Evolutionary conservation across 2,888 invertebrate genomes (phyloP).

Genomic region (Sminthurinus aureus): DNA sequence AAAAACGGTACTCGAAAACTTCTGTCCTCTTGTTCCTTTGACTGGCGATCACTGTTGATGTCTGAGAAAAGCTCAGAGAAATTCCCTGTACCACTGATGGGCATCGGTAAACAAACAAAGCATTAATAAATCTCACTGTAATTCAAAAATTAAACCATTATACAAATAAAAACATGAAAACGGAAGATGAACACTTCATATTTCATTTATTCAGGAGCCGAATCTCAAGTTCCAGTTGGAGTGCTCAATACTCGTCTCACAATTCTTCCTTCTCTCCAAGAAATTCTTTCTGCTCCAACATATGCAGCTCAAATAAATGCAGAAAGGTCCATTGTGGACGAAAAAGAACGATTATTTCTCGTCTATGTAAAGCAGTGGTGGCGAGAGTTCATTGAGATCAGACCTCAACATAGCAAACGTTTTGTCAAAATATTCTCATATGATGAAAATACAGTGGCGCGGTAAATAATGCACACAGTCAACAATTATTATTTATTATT

Average conservation of each 20-base stretch:
- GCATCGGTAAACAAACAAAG: slow-evolving; percentile 52
- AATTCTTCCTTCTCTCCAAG: slow-evolving; percentile 43
- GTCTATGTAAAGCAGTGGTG: slow-evolving; percentile 49
- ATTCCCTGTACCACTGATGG: slow-evolving; percentile 50
- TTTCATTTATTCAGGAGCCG: slow-evolving; percentile 38
- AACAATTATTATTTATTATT: not conserved
- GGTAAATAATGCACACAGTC: slow-evolving; percentile 12
- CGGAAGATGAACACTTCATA: no score
- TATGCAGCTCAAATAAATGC: slow-evolving; percentile 45
- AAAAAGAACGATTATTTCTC: slow-evolving; percentile 41
- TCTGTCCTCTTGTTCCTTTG: slow-evolving; percentile 45
- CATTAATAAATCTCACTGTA: no score
- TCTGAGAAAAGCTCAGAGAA: slow-evolving; percentile 42
- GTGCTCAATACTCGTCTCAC: slow-evolving; percentile 40
- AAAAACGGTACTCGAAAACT: slow-evolving; percentile 18
- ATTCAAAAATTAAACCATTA: not conserved
- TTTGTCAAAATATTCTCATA: slow-evolving; percentile 52
- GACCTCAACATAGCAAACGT: slow-evolving; percentile 46
- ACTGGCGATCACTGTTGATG: slow-evolving; percentile 52
- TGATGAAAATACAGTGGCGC: slow-evolving; percentile 50
- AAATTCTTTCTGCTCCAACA: slow-evolving; percentile 43
- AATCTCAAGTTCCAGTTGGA: slow-evolving; percentile 45
- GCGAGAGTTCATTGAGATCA: slow-evolving; percentile 51
- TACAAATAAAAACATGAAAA: not conserved
- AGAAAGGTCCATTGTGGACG: slow-evolving; percentile 42